Percentiles rank a stretch among this genome's conserved stretches.
These are phyloP conservation scores for Musca vetustissima DNA, from an alignment of 1,140 invertebrate species.

Conservation along the genomic window DNA sequence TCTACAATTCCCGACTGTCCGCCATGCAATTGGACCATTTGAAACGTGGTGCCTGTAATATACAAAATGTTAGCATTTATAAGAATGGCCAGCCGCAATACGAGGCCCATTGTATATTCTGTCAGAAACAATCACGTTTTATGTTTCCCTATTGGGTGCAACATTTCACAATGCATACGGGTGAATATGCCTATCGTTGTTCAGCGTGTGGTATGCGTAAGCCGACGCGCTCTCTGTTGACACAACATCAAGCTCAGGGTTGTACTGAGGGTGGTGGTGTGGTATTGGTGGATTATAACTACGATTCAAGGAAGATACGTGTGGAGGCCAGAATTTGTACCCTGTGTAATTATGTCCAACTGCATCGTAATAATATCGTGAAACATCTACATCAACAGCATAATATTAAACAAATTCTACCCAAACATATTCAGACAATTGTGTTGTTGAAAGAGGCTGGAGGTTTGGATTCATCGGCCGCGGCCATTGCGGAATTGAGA, in stretches of 20 bases:
- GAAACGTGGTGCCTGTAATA: neutral
- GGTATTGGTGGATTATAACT: slow-evolving; percentile 12
- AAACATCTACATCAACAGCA: slow-evolving; percentile 30
- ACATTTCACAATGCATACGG: slow-evolving; percentile 30
- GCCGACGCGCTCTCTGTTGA: slow-evolving; percentile 20
- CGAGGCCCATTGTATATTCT: slow-evolving; percentile 30
- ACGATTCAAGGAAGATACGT: slow-evolving; percentile 8
- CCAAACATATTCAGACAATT: slow-evolving; percentile 26
- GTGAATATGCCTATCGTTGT: slow-evolving; percentile 30
- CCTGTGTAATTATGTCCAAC: slow-evolving; percentile 28
- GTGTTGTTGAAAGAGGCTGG: slow-evolving; percentile 22
- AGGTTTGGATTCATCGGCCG: neutral
- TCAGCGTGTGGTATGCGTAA: slow-evolving; percentile 23
- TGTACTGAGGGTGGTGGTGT: slow-evolving; percentile 14
- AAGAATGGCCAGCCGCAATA: slow-evolving; percentile 23
- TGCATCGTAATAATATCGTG: slow-evolving; percentile 25
- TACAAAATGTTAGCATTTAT: neutral
- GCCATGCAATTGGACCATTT: neutral
- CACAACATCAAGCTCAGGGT: slow-evolving; percentile 17
- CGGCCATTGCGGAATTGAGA: neutral
- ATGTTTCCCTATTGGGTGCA: slow-evolving; percentile 29
- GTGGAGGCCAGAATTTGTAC: slow-evolving; percentile 27
- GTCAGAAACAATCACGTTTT: slow-evolving; percentile 23
- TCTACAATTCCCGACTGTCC: slow-evolving; percentile 18
- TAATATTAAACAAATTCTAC: neutral